Conservation (phyloP, 2,113 vertebrate genomes). For the Pandion haliaetus region DNA sequence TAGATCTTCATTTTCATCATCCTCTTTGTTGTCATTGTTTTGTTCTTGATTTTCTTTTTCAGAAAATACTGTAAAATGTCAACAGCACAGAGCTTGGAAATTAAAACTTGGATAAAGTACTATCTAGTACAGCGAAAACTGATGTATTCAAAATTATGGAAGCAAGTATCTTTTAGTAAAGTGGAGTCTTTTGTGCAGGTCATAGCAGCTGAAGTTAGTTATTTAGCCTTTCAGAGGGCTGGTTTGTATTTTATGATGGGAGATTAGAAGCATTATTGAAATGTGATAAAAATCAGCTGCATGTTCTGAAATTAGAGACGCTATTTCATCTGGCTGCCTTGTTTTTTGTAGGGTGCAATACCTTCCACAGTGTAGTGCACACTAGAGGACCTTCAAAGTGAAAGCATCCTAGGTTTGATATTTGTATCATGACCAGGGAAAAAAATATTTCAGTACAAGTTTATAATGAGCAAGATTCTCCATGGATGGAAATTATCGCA, state of each 20-base stretch:
- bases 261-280: background rate
- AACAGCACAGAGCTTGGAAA: background rate
- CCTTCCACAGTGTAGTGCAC: background rate
- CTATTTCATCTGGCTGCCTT: background rate
- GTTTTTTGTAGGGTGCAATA: background rate
- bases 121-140: background rate
- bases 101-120: background rate
- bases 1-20: background rate
- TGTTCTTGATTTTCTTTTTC: background rate
- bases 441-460: background rate
- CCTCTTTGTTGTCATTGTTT: background rate
- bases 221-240: background rate
- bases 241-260: background rate
- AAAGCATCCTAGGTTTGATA: background rate
- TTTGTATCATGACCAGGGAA: background rate
- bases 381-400: background rate
- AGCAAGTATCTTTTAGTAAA: background rate
- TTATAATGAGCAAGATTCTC: background rate
- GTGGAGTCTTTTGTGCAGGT: background rate
- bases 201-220: background rate
- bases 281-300: slow-evolving; percentile 28
- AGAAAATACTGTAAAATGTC: background rate
- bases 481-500: background rate
- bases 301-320: background rate
- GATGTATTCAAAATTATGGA: background rate